Evolutionary conservation across 2,797 vertebrate species (phyloP).

Genomic region (Alcedo atthis): DNA sequence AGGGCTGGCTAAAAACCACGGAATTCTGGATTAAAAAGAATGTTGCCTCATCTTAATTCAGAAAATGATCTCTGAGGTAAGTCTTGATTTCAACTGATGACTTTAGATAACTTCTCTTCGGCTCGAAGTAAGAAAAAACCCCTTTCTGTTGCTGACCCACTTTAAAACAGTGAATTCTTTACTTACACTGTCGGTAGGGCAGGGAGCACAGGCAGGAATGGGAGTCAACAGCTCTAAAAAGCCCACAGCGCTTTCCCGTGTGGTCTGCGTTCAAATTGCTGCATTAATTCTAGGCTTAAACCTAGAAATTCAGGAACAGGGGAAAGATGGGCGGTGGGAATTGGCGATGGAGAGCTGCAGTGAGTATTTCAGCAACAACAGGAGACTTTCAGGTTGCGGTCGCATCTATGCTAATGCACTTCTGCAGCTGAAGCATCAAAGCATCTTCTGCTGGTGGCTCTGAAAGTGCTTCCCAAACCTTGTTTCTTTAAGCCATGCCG

Average conservation of each 20-base stretch:
- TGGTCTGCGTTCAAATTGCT: neutral
- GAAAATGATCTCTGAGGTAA: constrained; percentile 15
- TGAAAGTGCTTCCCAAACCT: neutral
- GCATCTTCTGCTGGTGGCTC: neutral
- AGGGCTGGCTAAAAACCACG: neutral
- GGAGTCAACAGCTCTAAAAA: constrained; percentile 10
- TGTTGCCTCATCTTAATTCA: neutral
- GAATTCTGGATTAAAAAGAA: neutral
- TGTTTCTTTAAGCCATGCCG: neutral
- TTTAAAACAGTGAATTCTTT: constrained; percentile 10
- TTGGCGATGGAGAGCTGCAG: neutral
- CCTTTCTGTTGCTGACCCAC: neutral
- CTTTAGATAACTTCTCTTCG: neutral
- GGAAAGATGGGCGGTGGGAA: neutral
- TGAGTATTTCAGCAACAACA: neutral
- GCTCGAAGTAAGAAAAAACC: neutral
- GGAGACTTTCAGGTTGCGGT: neutral
- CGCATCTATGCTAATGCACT: neutral
- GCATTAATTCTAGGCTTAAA: neutral
- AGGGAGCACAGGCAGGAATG: neutral
- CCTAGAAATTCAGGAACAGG: neutral
- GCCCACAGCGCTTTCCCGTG: neutral
- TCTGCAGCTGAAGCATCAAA: neutral
- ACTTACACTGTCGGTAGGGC: constrained; percentile 7
- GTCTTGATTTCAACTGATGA: neutral